Evolutionary conservation across 2,113 vertebrate species (phyloP).

Genomic region (Rynchops niger): DNA sequence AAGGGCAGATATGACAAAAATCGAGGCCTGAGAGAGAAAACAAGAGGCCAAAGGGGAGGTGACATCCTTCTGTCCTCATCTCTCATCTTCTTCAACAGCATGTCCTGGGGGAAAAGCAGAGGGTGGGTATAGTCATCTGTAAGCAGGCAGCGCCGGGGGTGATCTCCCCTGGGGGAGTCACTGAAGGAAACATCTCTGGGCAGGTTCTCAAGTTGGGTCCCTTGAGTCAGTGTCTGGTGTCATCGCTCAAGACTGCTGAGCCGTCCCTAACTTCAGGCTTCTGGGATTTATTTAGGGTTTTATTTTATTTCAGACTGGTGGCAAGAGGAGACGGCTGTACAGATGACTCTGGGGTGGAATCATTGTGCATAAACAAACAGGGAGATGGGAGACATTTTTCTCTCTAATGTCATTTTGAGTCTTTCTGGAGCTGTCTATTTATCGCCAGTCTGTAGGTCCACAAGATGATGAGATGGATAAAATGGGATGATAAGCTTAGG

Average conservation of each 20-base stretch:
- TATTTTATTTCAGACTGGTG: neutral
- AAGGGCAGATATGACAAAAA: neutral
- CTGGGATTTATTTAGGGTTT: neutral
- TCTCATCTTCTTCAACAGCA: neutral
- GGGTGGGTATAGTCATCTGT: neutral
- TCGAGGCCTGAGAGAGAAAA: neutral
- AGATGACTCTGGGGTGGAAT: neutral
- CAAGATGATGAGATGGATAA: constrained; percentile 70
- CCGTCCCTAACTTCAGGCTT: neutral
- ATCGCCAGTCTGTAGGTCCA: constrained; percentile 15
- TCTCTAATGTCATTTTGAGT: constrained; percentile 21
- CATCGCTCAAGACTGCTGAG: neutral
- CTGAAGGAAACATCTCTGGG: neutral
- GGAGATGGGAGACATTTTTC: constrained; percentile 17
- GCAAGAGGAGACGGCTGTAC: neutral
- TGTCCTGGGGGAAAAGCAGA: neutral
- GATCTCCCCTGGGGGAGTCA: neutral
- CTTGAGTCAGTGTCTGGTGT: neutral
- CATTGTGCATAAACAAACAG: neutral
- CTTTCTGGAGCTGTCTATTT: constrained; percentile 51
- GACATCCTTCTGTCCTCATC: neutral
- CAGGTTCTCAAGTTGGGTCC: neutral
- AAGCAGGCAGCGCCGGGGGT: neutral
- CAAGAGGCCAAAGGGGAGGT: neutral
- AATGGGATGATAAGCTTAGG: constrained; percentile 56